A percentile compares a stretch with the other conserved stretches of the same genome.
Conservation (phyloP, 2,113 vertebrate genomes). For the Copsychus sechellarum region DNA sequence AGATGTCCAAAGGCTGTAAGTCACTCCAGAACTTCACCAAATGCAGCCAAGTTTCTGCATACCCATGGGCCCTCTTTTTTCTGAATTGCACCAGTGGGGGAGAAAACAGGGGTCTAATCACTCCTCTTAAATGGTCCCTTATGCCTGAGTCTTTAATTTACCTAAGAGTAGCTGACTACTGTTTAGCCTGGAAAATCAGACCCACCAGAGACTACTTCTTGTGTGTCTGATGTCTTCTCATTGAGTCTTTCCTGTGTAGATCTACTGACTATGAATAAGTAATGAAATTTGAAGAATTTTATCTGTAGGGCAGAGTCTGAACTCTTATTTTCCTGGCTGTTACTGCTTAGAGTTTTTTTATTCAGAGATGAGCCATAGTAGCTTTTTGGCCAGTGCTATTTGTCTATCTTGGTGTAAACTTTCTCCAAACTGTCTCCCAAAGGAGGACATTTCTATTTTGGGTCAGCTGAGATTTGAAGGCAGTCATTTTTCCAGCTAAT, state of each 20-base stretch:
- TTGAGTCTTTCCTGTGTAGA: not conserved
- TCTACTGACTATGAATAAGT: not conserved
- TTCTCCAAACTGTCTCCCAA: not conserved
- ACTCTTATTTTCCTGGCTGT: not conserved
- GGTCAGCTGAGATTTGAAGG: not conserved
- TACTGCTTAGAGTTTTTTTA: not conserved
- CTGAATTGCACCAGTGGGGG: not conserved
- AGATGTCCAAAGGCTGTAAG: not conserved
- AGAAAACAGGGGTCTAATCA: not conserved
- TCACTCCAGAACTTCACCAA: not conserved
- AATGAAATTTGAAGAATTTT: not conserved
- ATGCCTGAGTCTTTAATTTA: not conserved
- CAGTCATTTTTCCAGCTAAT: not conserved
- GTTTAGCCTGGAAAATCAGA: not conserved
- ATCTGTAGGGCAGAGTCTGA: not conserved
- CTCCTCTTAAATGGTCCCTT: not conserved
- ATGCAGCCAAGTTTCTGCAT: not conserved
- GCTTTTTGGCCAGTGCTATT: not conserved
- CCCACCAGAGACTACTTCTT: not conserved
- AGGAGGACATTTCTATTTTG: not conserved
- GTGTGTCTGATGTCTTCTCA: not conserved
- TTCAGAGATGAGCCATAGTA: not conserved
- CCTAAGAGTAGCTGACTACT: not conserved
- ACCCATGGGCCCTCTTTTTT: not conserved
- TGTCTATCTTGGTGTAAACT: not conserved